Base-by-base conservation (phyloP, 2,888 invertebrate species). In the Lymantria monacha region DNA sequence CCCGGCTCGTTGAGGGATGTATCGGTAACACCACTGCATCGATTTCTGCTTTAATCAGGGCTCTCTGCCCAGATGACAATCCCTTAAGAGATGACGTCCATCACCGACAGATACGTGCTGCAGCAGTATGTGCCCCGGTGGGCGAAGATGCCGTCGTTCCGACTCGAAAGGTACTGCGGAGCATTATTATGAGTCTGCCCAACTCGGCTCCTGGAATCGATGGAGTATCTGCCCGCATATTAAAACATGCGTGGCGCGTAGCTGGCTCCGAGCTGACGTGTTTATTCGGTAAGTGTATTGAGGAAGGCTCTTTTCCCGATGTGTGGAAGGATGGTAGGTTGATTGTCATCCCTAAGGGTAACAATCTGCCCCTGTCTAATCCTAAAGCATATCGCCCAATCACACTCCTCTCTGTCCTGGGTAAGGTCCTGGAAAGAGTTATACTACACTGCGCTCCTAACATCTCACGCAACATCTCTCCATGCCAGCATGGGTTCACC, bases 151-250 rank as follows among this genome's bases (percentile, higher is more conserved):
- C 59, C 41, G 46, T 44, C 2, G 51, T 62, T n/a, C 59, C 49
- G 0, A 48, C 43, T 0, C 0, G 7, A 0, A 51, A 42, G 13
- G 48, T 13, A 0, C 1, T 71, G 10, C 51, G 10, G 0, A 14
- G 7, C 0, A 65, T 72, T 33, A 44, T 74, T 0, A 49, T 9
- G 48, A 9, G 15, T 0, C 44, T 74, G 0, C 69, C 70, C 0
- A 68, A 69, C 55, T 74, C 66, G 7, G 62, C 72, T 0, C 70
- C 70, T n/a, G 76, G 76, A 0, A 45, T 64, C 7, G 71, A 76
- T 11, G 71, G 74, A 0, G 42, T 74, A 0, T 59, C 60, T 0
- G 59, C 69, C 0, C 30, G 44, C 0, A 72, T 76, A 0, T 7
- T 73, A 0, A 59, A 49, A 11, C 30, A 60, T n/a, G 59, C 52